phyloP scores from a whole-genome alignment of 2,797 vertebrate species.

The Xiphophorus birchmanni region DNA sequence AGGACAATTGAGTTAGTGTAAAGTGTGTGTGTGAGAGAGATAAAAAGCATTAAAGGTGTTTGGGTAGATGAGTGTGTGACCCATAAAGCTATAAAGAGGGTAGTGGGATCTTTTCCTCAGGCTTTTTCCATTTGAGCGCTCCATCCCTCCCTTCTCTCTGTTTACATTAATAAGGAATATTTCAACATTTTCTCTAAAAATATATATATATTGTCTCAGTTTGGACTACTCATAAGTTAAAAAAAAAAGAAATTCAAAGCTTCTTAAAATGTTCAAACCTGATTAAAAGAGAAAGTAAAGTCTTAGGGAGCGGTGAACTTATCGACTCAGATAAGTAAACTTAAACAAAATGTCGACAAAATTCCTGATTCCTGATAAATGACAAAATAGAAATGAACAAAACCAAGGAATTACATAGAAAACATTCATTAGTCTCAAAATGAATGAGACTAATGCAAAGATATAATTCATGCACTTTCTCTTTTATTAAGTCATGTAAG shows the following conservation, averaged over 20 bases:
- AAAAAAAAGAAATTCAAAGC: neutral
- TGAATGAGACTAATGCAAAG: no score
- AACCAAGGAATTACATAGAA: no score
- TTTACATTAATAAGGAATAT: neutral
- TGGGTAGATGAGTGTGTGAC: constrained; percentile 69
- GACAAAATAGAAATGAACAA: neutral
- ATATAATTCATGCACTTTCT: neutral
- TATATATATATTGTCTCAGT: no score
- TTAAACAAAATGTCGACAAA: no score
- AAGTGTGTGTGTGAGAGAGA: constrained; percentile 51
- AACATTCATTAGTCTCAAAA: no score
- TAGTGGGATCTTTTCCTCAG: constrained; percentile 55
- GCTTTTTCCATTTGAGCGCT: constrained; percentile 68
- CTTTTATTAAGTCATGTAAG: neutral
- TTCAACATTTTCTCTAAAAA: neutral
- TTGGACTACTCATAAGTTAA: neutral
- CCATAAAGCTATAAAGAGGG: constrained; percentile 72
- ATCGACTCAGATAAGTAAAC: no score
- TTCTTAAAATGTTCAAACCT: no score
- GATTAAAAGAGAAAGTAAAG: no score
- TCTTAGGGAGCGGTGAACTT: no score
- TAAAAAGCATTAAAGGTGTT: constrained; percentile 74
- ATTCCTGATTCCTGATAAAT: neutral
- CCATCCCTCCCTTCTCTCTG: constrained; percentile 44
- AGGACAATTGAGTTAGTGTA: constrained; percentile 55